A percentile compares a stretch with the other conserved stretches of the same genome.
Conservation (phyloP, 2,113 vertebrate genomes). For the Hippopotamus amphibius region DNA sequence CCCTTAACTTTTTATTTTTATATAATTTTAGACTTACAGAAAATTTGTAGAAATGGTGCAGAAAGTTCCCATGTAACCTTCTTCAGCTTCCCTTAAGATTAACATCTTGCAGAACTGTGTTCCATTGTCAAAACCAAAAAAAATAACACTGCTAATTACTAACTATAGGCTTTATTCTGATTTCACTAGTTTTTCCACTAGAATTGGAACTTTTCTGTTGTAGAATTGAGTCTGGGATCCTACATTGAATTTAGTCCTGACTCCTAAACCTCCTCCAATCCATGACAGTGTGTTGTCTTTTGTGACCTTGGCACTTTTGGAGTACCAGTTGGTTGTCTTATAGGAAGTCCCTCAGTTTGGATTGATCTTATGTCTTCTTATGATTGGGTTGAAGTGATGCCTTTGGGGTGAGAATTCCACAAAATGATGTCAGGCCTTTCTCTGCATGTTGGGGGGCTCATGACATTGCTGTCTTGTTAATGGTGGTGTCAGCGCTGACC, state of each 20-base stretch:
- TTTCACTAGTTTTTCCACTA: not conserved
- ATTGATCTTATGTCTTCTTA: not conserved
- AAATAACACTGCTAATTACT: not conserved
- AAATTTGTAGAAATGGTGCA: not conserved
- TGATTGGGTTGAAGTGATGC: not conserved
- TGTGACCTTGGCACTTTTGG: not conserved
- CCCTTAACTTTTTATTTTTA: conserved; percentile 16
- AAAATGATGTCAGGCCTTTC: not conserved
- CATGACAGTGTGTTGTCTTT: not conserved
- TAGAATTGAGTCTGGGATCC: not conserved
- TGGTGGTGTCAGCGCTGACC: not conserved
- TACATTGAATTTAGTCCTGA: not conserved
- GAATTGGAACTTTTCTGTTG: not conserved
- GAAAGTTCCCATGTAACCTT: not conserved
- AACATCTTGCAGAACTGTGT: not conserved
- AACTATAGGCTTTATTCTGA: not conserved
- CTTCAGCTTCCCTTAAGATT: not conserved
- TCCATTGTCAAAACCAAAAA: not conserved
- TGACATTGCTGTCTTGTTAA: not conserved
- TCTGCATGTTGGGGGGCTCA: not conserved
- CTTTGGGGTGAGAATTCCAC: not conserved
- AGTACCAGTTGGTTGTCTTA: not conserved
- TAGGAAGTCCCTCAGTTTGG: not conserved
- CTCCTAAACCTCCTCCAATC: not conserved
- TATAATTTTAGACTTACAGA: not conserved